Base-by-base conservation (phyloP, 2,113 vertebrate species). In the Microtus oregoni region DNA sequence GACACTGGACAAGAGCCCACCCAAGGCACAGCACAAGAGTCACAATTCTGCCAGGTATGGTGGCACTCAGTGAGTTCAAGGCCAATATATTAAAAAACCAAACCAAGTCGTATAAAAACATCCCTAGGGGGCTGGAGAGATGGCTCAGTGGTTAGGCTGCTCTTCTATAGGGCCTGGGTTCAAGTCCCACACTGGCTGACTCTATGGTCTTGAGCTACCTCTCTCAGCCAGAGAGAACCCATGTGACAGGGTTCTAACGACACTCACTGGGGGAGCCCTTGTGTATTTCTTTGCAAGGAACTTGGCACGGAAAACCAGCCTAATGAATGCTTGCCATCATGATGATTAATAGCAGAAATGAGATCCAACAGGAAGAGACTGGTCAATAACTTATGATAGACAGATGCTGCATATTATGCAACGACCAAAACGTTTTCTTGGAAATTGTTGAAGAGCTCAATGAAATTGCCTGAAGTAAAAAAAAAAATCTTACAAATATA, bases 11-110 rank as follows among this genome's bases (percentile, higher is more conserved):
- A 32, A 81, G 35, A 75, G 35, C 47, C n/a, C 44, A 52, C 5
- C 61, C 0, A 5, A 30, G 20, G 30, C 68, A 9, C 47, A 0
- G 6, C 44, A 13, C 5, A 3, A 32, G 63, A 86, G 47, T 20
- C 44, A 55, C 5, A 50, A 76, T 30, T 82, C 41, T 78, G 10
- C 55, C 28, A 61, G 7, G 44, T 35, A 17, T 26, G 75, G 17
- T 30, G 30, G 75, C 30, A 28, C 13, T n/a, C 58, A 17, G 4
- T 20, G 13, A 72, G 47, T 72, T 72, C 22, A 17, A 68, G 41
- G 41, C 41, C 17, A 67, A 8, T 3, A 19, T 70, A 9, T 20
- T 44, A 26, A 32, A 65, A 67, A 85, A 67, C 8, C 24, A 85
- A 85, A 9, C 13, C 13, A 67, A 19, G 7, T 14, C 15, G 32